Percentiles rank a stretch among this genome's conserved stretches.
Conservation (phyloP, 2,113 vertebrate species). For the Bombycilla garrulus region DNA sequence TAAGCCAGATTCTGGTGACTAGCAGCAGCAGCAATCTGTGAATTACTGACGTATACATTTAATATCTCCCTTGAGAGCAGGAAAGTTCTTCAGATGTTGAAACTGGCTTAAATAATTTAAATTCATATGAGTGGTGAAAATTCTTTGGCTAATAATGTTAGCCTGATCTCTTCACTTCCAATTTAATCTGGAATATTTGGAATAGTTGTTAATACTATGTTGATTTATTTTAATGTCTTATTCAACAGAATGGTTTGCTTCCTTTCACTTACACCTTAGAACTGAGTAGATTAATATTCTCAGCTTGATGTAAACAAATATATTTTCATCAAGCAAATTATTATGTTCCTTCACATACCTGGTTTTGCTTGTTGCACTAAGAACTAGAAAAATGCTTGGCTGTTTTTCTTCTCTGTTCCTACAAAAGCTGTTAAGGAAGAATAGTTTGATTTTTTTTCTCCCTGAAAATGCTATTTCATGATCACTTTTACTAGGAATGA, state of each 20-base stretch:
- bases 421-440: not conserved
- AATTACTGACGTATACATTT: not conserved
- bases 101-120: slow-evolving; percentile 58
- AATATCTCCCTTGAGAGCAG: slow-evolving; percentile 22
- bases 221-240: not conserved
- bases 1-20: slow-evolving; percentile 39
- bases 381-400: not conserved
- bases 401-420: not conserved
- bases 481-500: not conserved
- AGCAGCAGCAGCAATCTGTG: slow-evolving; percentile 39
- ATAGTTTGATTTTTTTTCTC: not conserved
- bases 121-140: slow-evolving; percentile 43
- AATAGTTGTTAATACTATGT: slow-evolving; percentile 5
- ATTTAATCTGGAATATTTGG: slow-evolving; percentile 27
- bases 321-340: not conserved
- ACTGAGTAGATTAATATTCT: not conserved
- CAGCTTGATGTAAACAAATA: not conserved
- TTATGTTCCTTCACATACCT: not conserved
- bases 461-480: not conserved
- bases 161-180: slow-evolving; percentile 28
- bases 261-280: not conserved
- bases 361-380: not conserved
- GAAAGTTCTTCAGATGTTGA: slow-evolving; percentile 59
- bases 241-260: not conserved
- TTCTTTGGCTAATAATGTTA: slow-evolving; percentile 47